These are phyloP conservation scores for Epizoanthus illoricatus DNA, from an alignment of 92 coral and sea anemone species.

Conservation along the genomic window DNA sequence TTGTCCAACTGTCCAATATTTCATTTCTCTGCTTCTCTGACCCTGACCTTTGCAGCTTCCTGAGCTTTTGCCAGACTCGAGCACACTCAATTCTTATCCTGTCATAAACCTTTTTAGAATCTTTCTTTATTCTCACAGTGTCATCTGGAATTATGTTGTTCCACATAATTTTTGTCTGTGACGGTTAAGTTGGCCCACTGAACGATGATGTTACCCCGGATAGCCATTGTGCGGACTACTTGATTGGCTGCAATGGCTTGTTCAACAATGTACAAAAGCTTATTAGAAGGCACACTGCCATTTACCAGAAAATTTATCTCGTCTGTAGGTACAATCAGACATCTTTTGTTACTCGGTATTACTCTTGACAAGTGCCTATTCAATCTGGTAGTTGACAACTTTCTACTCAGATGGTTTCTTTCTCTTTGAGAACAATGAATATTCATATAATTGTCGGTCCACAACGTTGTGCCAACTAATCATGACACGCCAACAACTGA, in stretches of 20 bases:
- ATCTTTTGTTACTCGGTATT: neutral
- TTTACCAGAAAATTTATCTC: constrained; percentile 31
- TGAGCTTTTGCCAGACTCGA: constrained; percentile 3
- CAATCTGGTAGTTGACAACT: neutral
- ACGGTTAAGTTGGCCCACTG: constrained; percentile 23
- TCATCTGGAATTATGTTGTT: constrained; percentile 44
- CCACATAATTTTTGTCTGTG: constrained; percentile 19
- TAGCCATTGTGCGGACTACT: constrained; percentile 29
- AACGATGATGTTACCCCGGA: constrained; percentile 35
- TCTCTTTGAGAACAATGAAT: neutral
- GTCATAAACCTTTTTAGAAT: constrained; percentile 26
- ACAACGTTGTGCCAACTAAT: neutral
- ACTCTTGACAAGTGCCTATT: neutral
- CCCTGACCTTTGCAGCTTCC: constrained; percentile 32
- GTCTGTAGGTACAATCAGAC: neutral
- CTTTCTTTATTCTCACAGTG: constrained; percentile 39
- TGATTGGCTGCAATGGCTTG: constrained; percentile 43
- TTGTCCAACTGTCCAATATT: constrained; percentile 39
- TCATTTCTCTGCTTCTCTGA: constrained; percentile 14
- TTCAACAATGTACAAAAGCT: constrained; percentile 8
- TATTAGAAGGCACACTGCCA: constrained; percentile 31
- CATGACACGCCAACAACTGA: neutral
- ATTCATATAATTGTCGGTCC: neutral
- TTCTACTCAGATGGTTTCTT: neutral
- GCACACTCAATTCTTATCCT: constrained; percentile 26